Percentiles rank a stretch among this genome's conserved stretches.
Evolutionary conservation across 1,140 invertebrate genomes (phyloP).

Genomic region (Microplitis demolitor): DNA sequence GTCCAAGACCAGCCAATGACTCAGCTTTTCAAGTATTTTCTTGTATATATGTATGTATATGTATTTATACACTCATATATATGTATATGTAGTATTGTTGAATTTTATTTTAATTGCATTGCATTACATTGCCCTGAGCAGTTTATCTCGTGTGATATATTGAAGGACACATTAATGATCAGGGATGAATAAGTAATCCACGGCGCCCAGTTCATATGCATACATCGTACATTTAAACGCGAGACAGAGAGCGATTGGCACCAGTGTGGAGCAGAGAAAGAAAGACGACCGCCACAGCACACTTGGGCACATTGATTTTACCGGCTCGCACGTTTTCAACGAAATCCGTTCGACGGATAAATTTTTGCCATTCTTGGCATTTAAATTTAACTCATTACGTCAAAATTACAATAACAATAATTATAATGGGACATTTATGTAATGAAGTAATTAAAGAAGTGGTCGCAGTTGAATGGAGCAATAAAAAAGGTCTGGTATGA

Average conservation of each 20-base stretch:
- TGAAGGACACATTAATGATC: not conserved
- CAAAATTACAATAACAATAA: not conserved
- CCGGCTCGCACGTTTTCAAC: conserved; percentile 28
- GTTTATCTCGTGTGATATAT: not conserved
- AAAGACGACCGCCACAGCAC: not conserved
- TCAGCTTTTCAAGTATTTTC: no score
- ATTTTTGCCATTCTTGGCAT: not conserved
- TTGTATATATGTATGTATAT: no score
- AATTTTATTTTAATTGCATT: no score
- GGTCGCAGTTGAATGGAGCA: no score
- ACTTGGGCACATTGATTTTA: conserved; percentile 36
- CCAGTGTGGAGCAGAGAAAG: conserved; percentile 1
- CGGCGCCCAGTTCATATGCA: not conserved
- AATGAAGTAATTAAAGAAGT: no score
- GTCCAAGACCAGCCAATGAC: not conserved
- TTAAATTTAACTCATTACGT: no score
- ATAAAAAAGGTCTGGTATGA: no score
- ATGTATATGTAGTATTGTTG: no score
- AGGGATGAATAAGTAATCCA: not conserved
- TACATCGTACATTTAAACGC: not conserved
- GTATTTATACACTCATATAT: no score
- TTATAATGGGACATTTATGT: not conserved
- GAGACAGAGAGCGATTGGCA: not conserved
- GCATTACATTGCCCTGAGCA: not conserved
- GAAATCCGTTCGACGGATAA: conserved; percentile 21